These are phyloP conservation scores for Macrotis lagotis DNA, from an alignment of 2,113 vertebrate species.

Conservation along the genomic window DNA sequence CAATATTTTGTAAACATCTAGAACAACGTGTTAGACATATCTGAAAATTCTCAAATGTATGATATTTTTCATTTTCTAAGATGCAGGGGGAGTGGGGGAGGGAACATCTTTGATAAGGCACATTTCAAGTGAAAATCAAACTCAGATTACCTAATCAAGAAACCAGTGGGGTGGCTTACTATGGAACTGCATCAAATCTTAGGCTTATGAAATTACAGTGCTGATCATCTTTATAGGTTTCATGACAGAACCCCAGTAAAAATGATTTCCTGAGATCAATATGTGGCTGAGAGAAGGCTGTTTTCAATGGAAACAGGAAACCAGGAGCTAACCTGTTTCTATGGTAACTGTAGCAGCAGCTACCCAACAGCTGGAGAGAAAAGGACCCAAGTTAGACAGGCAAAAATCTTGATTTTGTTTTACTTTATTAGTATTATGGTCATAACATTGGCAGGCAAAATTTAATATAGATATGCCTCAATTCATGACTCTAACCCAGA, in stretches of 20 bases:
- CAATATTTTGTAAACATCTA: slow-evolving; percentile 73
- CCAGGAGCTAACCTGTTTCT: slow-evolving; percentile 92
- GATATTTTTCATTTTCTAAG: slow-evolving; percentile 41
- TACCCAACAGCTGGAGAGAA: slow-evolving; percentile 85
- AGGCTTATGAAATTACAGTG: slow-evolving; percentile 75
- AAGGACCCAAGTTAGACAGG: slow-evolving; percentile 80
- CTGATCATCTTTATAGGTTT: slow-evolving; percentile 78
- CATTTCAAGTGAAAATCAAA: slow-evolving; percentile 72
- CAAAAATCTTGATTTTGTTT: slow-evolving; percentile 74
- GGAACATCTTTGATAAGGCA: slow-evolving; percentile 51
- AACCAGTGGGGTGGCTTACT: slow-evolving; percentile 36
- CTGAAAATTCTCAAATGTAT: slow-evolving; percentile 62
- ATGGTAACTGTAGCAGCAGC: slow-evolving; percentile 94
- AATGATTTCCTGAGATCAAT: slow-evolving; percentile 84
- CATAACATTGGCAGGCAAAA: slow-evolving; percentile 57
- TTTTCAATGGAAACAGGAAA: slow-evolving; percentile 93
- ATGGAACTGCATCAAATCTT: slow-evolving; percentile 40
- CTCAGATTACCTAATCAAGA: slow-evolving; percentile 55
- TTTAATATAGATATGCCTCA: slow-evolving; percentile 6
- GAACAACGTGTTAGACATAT: slow-evolving; percentile 60
- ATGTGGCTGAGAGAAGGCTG: slow-evolving; percentile 86
- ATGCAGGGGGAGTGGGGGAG: slow-evolving; percentile 22
- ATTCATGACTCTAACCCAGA: not conserved
- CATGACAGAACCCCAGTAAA: slow-evolving; percentile 79
- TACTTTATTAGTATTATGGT: slow-evolving; percentile 62